These are phyloP conservation scores for Prolemur simus DNA, from an alignment of 2,113 vertebrate species.

Conservation along the genomic window DNA sequence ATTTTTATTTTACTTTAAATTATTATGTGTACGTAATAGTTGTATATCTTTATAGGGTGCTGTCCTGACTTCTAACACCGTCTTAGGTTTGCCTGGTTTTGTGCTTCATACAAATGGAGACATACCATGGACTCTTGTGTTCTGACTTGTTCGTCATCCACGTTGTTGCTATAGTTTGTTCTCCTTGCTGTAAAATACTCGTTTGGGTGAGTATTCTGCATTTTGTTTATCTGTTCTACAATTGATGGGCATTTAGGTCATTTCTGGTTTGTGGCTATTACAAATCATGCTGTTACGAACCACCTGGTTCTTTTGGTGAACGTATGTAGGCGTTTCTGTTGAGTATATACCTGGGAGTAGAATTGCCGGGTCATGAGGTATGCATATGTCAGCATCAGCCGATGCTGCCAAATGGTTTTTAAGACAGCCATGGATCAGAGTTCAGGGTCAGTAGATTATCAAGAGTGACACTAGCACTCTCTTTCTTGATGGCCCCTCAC, in stretches of 20 bases:
- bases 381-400: background rate
- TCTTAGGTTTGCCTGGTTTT: background rate
- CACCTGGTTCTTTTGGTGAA: background rate
- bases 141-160: background rate
- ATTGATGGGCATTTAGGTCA: background rate
- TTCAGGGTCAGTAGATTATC: background rate
- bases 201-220: background rate
- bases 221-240: background rate
- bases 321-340: background rate
- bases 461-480: background rate
- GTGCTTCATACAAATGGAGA: background rate
- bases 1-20: background rate
- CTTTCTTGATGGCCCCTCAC: too few species aligned
- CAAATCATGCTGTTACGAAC: background rate
- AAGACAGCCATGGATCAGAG: background rate
- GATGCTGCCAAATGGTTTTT: background rate
- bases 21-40: background rate
- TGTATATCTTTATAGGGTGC: too few species aligned
- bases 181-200: background rate
- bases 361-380: background rate
- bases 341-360: background rate
- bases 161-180: background rate
- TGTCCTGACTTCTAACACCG: fast-evolving
- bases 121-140: fast-evolving
- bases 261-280: background rate